Conservation (phyloP, 2,888 invertebrate species). For the Cerceris rybyensis region DNA sequence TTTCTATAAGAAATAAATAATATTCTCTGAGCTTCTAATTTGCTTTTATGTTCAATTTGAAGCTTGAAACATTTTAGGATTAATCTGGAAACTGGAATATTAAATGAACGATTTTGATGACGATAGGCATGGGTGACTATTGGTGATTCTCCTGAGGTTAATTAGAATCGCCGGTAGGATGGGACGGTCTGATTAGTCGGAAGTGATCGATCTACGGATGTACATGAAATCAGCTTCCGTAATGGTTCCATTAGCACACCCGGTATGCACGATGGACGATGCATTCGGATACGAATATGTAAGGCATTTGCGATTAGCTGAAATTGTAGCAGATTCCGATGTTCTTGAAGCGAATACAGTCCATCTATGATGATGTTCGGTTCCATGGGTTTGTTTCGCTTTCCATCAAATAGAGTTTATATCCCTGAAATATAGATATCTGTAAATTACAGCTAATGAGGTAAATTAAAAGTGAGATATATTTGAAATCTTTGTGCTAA, state of each 20-base stretch:
- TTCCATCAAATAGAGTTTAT: neutral
- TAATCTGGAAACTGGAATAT: too few species aligned
- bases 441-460: too few species aligned
- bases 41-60: too few species aligned
- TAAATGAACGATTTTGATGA: conserved; percentile 14
- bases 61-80: too few species aligned
- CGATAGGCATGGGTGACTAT: conserved; percentile 26
- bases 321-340: conserved; percentile 68
- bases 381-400: neutral
- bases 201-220: conserved; percentile 73
- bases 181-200: conserved; percentile 68
- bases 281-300: conserved; percentile 71
- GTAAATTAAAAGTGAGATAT: too few species aligned
- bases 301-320: conserved; percentile 74
- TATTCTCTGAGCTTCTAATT: too few species aligned
- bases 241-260: conserved; percentile 72
- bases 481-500: too few species aligned
- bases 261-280: conserved; percentile 65
- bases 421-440: too few species aligned
- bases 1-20: too few species aligned
- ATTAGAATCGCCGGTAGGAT: conserved; percentile 64
- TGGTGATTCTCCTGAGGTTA: conserved; percentile 57
- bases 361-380: neutral
- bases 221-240: conserved; percentile 55
- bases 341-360: conserved; percentile 2